A percentile compares a stretch with the other conserved stretches of the same genome.
These are phyloP conservation scores for Gerosis bhagava DNA, from an alignment of 2,888 invertebrate species.

Conservation along the genomic window DNA sequence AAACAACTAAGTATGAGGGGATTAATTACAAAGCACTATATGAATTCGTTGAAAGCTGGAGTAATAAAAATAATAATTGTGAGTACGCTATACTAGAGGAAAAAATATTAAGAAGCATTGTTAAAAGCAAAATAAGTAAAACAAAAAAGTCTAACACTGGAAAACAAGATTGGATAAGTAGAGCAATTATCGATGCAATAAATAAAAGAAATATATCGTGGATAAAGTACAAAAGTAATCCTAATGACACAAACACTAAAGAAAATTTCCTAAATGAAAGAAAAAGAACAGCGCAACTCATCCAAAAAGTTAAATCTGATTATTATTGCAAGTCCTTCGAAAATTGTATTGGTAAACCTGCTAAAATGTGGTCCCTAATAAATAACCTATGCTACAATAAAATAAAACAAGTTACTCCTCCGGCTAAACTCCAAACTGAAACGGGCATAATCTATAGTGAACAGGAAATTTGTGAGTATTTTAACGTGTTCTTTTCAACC, in stretches of 20 bases:
- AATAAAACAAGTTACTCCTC: not conserved
- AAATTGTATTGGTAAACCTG: not conserved
- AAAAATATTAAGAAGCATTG: not conserved
- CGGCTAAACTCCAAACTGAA: not conserved
- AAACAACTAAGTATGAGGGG: slow-evolving; percentile 17
- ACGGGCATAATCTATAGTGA: not conserved
- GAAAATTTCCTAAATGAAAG: not conserved
- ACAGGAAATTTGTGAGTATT: not conserved
- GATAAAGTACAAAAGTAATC: not conserved
- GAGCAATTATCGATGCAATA: not conserved
- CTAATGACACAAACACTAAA: not conserved
- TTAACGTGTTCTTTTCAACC: slow-evolving; percentile 2
- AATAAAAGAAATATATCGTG: not conserved
- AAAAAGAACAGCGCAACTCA: not conserved
- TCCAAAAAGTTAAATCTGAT: slow-evolving; percentile 2
- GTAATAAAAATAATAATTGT: not conserved
- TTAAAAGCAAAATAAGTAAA: not conserved
- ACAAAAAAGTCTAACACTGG: not conserved
- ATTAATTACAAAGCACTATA: slow-evolving; percentile 22
- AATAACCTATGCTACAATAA: not conserved
- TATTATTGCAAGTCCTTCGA: slow-evolving; percentile 3
- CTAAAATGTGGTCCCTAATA: slow-evolving; percentile 1
- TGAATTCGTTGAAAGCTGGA: slow-evolving; percentile 1
- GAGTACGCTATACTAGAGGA: not conserved
- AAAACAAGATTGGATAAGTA: not conserved